Evolutionary conservation across 1,140 invertebrate genomes (phyloP), one percentile per base, ranked within the genome.

Genomic region (Oreohelix idahoensis): DNA sequence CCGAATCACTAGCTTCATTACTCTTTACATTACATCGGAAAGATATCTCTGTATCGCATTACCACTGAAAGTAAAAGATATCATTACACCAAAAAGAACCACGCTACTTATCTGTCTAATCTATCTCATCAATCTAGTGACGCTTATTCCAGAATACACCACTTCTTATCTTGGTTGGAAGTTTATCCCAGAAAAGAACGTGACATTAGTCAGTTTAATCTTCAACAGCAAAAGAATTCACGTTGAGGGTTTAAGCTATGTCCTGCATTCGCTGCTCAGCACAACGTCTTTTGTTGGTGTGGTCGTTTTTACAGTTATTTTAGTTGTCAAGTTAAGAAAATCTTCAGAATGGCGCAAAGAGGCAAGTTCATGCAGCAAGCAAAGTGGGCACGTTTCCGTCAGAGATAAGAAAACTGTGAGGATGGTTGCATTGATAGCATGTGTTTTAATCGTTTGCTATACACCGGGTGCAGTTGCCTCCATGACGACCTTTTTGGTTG

Each of bases 341-440:
- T 58, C 49, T 49, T 58, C 77, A 39, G 66, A 66, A 66, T 79
- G 77, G 77, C 38, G 51, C 17, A 39, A 35, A 39, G 51, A 26
- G 1, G 32, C 58, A 15, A 32, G 10, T 1, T 36, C 49, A 42
- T 29, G 20, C 11, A 32, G 53, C 11, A 26, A 29, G 53, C 32
- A 36, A 20, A 66, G 29, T 32, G 29, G 23, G 29, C 1, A 17
- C 17, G 32, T 35, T 17, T 39, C 53, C 20, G 8, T 29, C 1
- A 51, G 63, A 63, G 77, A 79, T 29, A 32, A 39, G 29, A 66
- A 39, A n/a, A 35, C 53, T 23, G 36, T 79, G 4, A 58, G 66
- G 49, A 79, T 79, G 77, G 63, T 79, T 38, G 23, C 32, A 39
- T 66, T 79, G 4, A 79, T 79, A 4, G 32, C 77, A 5, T 42